Base-by-base conservation (phyloP, 2,797 vertebrate species). In the Octomys mimax region DNA sequence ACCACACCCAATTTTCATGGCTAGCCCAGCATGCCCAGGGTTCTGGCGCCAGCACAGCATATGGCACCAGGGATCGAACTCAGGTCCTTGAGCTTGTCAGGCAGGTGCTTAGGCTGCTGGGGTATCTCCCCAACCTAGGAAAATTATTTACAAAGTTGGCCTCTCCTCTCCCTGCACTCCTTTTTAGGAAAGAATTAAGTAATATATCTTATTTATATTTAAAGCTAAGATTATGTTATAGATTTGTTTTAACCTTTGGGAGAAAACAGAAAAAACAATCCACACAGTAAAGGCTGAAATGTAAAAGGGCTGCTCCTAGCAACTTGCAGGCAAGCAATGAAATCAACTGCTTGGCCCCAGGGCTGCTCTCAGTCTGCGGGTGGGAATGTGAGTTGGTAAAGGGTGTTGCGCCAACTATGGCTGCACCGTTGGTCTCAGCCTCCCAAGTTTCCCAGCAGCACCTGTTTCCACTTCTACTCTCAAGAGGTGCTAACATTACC, bases 161-260 rank as follows among this genome's bases (percentile, higher is more conserved):
- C 59, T 9, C 77, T 85, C 19, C 14, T 24, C 3, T 16, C n/a
- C 5, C 4, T 22, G 18, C n/a, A 71, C 39, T 36, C 77, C 36
- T 46, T 54, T 83, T 64, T 75, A 64, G 9, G 19, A 64, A 92
- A 78, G 49, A 80, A 71, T 49, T 71, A 26, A 73, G 19, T 64
- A 64, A 78, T 22, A 52, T 0, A 18, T n/a, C 19, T 59, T 61
- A 36, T 9, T 46, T 78, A 49, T 75, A 33, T 26, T 73, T 54
- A 84, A 94, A 57, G 46, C 26, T 52, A 64, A 52, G 33, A 22
- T 71, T 59, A 13, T 49, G 21, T 54, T 88, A 71, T 71, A 62
- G 59, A 81, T n/a, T 85, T 52, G 33, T 64, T 94, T 82, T 80
- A 87, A 86, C 42, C n/a, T 94, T 92, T 83, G 22, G 7, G 85